Percentiles rank a stretch among this genome's conserved stretches.
These are phyloP conservation scores for Paramormyrops kingsleyae DNA, from an alignment of 2,113 vertebrate genomes.

Conservation along the genomic window DNA sequence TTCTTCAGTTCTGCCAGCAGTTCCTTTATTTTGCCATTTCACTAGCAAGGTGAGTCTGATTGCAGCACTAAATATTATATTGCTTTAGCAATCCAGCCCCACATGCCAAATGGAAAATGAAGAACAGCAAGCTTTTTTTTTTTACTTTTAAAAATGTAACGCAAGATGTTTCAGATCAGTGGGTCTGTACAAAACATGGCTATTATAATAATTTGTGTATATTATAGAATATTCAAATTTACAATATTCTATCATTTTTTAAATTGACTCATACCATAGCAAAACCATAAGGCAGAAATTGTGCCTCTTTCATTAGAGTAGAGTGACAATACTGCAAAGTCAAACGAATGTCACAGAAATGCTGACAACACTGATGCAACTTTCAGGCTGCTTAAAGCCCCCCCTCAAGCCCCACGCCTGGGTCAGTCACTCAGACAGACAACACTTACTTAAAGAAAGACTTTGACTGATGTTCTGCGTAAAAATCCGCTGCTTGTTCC, in stretches of 20 bases:
- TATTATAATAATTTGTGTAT: background rate
- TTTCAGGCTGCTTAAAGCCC: background rate
- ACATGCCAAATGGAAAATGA: background rate
- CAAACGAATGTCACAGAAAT: conserved; percentile 24
- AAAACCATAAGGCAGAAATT: background rate
- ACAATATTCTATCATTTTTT: background rate
- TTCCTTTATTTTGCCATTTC: background rate
- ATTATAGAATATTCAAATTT: background rate
- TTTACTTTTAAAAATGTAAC: background rate
- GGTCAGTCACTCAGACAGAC: conserved; percentile 50
- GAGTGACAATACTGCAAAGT: conserved; percentile 27
- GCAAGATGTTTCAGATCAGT: background rate
- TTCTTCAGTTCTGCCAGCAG: background rate
- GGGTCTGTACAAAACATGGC: background rate
- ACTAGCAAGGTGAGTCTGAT: background rate
- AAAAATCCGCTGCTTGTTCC: conserved; percentile 84
- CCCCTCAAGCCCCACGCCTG: background rate
- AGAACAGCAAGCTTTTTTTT: background rate
- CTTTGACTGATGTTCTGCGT: conserved; percentile 79
- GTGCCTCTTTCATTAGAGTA: conserved; percentile 7
- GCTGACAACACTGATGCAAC: conserved; percentile 14
- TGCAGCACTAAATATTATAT: background rate
- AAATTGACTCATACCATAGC: background rate
- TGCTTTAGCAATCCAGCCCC: background rate
- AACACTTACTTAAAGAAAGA: conserved; percentile 82